Percentiles rank a stretch among this genome's conserved stretches.
Evolutionary conservation across 2,113 vertebrate genomes (phyloP).

Genomic region (Mesoclemmys tuberculata): DNA sequence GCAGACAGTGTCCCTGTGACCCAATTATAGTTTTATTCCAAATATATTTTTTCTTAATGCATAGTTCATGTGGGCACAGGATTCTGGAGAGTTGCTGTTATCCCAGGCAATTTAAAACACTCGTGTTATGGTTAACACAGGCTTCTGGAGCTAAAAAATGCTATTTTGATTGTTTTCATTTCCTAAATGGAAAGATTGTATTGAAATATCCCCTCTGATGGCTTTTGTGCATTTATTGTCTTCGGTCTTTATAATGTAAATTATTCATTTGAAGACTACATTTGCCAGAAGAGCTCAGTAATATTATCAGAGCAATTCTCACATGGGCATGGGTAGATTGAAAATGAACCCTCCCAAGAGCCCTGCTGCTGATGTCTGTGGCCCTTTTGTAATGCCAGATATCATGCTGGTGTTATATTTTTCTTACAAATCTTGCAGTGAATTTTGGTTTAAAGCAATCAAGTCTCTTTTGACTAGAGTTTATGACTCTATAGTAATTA

Average conservation of each 20-base stretch:
- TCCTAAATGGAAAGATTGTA: constrained; percentile 20
- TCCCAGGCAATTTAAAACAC: background rate
- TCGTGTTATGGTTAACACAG: background rate
- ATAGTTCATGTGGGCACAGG: background rate
- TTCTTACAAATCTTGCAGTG: constrained; percentile 9
- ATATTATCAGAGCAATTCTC: background rate
- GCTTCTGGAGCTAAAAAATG: background rate
- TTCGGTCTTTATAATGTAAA: constrained; percentile 71
- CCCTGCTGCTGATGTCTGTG: background rate
- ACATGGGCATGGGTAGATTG: background rate
- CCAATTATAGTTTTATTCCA: background rate
- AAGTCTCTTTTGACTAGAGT: constrained; percentile 35
- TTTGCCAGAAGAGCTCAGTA: constrained; percentile 41
- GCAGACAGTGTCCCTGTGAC: background rate
- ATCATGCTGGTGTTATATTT: constrained; percentile 12
- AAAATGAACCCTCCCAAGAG: constrained; percentile 34
- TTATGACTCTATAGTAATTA: constrained; percentile 54
- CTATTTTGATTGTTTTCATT: background rate
- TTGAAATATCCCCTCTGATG: constrained; percentile 32
- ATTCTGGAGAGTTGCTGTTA: background rate
- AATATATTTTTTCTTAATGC: background rate
- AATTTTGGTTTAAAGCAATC: constrained; percentile 9
- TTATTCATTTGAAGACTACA: constrained; percentile 72
- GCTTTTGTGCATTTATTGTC: constrained; percentile 32
- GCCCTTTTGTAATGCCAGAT: constrained; percentile 20